Conservation (phyloP, 2,797 vertebrate species). For the Catharus ustulatus region DNA sequence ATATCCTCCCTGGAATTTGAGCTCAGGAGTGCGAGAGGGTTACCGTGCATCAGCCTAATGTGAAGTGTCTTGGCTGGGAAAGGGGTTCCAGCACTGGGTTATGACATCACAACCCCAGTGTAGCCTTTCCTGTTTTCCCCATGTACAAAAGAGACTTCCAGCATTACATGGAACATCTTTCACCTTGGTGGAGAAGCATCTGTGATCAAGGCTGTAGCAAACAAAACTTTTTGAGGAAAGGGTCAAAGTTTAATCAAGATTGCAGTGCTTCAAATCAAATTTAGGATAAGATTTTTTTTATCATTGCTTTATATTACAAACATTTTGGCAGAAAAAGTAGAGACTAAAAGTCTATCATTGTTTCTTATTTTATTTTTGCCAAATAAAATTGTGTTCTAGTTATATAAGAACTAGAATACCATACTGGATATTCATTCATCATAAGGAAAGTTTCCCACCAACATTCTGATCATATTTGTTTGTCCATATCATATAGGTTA, state of each 20-base stretch:
- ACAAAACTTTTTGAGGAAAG: background rate
- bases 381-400: background rate
- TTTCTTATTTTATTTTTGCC: background rate
- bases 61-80: background rate
- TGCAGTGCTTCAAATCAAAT: background rate
- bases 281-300: background rate
- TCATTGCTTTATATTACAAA: background rate
- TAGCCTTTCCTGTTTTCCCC: rapidly evolving
- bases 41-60: background rate
- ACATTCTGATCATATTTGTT: background rate
- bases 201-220: background rate
- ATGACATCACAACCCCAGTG: rapidly evolving
- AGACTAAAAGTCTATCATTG: background rate
- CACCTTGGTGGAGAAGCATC: background rate
- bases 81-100: background rate
- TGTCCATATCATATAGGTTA: background rate
- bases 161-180: too few relatives aligned
- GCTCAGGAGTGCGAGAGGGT: background rate
- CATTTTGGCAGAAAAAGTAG: background rate
- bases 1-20: background rate
- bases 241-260: too few relatives aligned
- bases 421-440: background rate
- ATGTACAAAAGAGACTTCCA: rapidly evolving
- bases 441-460: background rate
- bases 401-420: background rate